phyloP scores from a whole-genome alignment of 2,797 vertebrate genomes.

The Danio jaintianensis region DNA sequence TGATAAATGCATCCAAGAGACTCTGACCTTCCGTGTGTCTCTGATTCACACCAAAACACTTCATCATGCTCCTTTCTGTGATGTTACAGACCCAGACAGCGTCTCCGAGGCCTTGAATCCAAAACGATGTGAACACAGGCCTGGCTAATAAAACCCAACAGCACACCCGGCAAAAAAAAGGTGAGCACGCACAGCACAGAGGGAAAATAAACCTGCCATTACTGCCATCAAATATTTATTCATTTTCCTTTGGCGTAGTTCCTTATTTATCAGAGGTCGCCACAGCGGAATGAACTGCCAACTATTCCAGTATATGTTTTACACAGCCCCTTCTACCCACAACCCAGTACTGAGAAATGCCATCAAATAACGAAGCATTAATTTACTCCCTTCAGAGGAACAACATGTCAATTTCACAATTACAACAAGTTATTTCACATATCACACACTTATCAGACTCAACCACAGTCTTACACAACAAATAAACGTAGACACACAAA shows the following conservation, averaged over 20 bases:
- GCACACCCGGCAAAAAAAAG: slow-evolving; percentile 29
- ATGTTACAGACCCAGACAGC: slow-evolving; percentile 4
- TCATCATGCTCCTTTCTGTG: slow-evolving; percentile 10
- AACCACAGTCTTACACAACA: slow-evolving; percentile 47
- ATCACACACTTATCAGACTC: slow-evolving; percentile 51
- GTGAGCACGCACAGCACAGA: slow-evolving; percentile 5
- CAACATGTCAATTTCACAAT: slow-evolving; percentile 2
- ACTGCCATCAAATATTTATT: background rate
- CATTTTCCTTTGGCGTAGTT: too few species aligned
- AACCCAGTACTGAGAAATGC: too few species aligned
- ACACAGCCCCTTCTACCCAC: too few species aligned
- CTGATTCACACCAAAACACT: slow-evolving; percentile 34
- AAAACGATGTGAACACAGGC: background rate
- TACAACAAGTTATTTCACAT: slow-evolving; percentile 33
- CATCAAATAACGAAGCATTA: slow-evolving; percentile 44
- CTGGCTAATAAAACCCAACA: slow-evolving; percentile 12
- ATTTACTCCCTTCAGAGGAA: slow-evolving; percentile 16
- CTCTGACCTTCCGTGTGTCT: slow-evolving; percentile 15
- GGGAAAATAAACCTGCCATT: slow-evolving; percentile 36
- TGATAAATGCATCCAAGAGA: slow-evolving; percentile 36
- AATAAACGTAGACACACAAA: slow-evolving; percentile 42
- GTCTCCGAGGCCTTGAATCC: slow-evolving; percentile 2
- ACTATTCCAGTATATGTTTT: too few species aligned
- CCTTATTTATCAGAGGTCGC: too few species aligned
- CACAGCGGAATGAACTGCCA: too few species aligned